Base-by-base conservation (phyloP, 2,888 invertebrate genomes). In the Lasioglossum marginatum region DNA sequence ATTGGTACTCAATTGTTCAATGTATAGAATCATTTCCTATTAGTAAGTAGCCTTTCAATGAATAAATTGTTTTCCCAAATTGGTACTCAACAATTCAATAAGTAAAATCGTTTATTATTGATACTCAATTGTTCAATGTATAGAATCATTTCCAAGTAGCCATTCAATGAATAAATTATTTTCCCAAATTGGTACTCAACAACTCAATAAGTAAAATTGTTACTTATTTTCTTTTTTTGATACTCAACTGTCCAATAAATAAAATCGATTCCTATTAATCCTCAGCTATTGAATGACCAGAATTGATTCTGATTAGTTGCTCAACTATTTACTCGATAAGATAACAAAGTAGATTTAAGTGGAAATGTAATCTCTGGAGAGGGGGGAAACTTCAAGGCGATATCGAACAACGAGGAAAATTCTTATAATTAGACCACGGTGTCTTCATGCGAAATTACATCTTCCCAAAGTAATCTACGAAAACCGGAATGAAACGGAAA, bases 361-460 rank as follows among this genome's bases (percentile, higher is more conserved):
- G 5, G 16, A 63, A 63, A 31, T 31, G 2, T 31, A 31, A 63
- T 63, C 6, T 63, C 14, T 6, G 2, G 16, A 0, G 16, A 16
- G 16, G 57, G 10, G n/a, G 63, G 1, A 16, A 34, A 3, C 66
- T 31, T 34, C 2, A 34, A 68, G 37, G 37, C 37, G 66, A 37
- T 37, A 68, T 68, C 66, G 66, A 68, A 23, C 34, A 68, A 68
- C 66, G 66, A 37, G 23, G 66, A 68, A 37, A 68, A 68, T 68
- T 37, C 34, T 68, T 68, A 23, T 68, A 68, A 68, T 37, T 19
- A 68, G 19, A 68, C 34, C 66, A 34, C 10, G 3, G 37, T 68
- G 66, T 68, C 34, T 68, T 68, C 37, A 37, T 37, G 34, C 66
- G 66, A 68, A 68, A 68, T 68, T 68, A 68, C 23, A 34, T 23